phyloP scores from a whole-genome alignment of 2,113 vertebrate genomes.

The Syrmaticus mikado region DNA sequence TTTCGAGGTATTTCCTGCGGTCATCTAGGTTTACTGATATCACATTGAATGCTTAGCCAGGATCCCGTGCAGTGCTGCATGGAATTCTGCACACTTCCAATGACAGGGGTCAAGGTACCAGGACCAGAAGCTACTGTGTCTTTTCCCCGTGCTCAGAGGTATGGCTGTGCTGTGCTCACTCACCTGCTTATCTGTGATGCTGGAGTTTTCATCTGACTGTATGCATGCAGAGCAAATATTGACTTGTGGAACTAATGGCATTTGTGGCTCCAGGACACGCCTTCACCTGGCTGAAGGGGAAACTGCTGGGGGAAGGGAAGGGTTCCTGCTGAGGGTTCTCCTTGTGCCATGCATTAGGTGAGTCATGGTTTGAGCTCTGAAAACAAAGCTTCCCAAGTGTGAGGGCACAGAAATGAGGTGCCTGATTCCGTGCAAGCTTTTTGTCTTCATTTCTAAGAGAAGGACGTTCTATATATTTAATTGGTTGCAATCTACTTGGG shows the following conservation, averaged over 20 bases:
- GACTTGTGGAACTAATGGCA: constrained; percentile 50
- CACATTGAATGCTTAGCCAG: background rate
- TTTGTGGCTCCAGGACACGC: constrained; percentile 17
- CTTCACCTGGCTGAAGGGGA: background rate
- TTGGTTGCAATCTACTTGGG: background rate
- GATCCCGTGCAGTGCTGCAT: rapidly evolving
- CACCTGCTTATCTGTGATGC: background rate
- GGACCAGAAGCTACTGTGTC: background rate
- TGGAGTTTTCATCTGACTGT: constrained; percentile 10
- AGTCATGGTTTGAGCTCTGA: background rate
- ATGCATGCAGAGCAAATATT: constrained; percentile 65
- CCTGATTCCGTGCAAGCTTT: background rate
- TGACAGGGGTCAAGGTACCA: background rate
- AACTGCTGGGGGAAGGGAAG: background rate
- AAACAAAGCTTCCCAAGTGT: background rate
- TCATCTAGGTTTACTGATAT: background rate
- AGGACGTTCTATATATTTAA: background rate
- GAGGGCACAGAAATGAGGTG: background rate
- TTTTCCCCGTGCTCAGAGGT: background rate
- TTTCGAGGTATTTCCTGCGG: background rate
- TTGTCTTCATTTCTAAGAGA: background rate
- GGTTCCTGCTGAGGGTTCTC: background rate
- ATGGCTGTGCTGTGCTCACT: background rate
- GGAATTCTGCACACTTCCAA: background rate
- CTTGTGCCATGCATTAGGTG: background rate